Base-by-base conservation (phyloP, 2,888 invertebrate genomes). In the Cheilosia variabilis region DNA sequence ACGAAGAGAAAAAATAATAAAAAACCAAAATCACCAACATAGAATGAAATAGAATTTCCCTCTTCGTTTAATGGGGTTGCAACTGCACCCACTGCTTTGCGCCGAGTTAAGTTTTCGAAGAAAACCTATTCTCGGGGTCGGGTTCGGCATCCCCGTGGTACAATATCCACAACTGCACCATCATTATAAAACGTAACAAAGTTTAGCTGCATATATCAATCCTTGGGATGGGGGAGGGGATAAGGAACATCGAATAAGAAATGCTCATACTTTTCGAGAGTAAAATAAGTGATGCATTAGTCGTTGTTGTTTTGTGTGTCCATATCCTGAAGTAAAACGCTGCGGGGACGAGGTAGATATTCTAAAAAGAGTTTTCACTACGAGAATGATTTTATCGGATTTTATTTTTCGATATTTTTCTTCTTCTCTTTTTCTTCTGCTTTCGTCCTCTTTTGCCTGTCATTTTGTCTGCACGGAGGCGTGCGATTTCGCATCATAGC, bases 261-360 rank as follows among this genome's bases (percentile, higher is more conserved):
- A 57, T 22, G 22, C 22, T 22, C 22, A 2, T 41, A 53, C 41
- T 19, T n/a, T 60, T 58, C 37, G 31, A 65, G 65, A 50, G 77
- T 81, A 77, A 75, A 79, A 62, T 69, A 75, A 79, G 79, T 79
- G 84, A 84, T 84, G 83, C 79, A 83, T 83, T 83, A 84, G 75
- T 84, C 75, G 73, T 80, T 84, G 73, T 80, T 84, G 75, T 84
- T 75, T 84, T 84, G 84, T 84, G 84, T 79, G 79, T 79, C 79
- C 69, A 69, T 84, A 60, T 79, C 79, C 60, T 66, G 53, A 5
- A 75, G 79, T 75, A 60, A 79, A 80, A 65, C 24, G 75, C 84
- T 27, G 41, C 53, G 27, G 63, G 78, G 19, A 72, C 60, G 75
- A 75, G 69, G 69, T 66, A 60, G 57, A 69, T 65, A 66, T 77